Evolutionary conservation across 1,140 invertebrate species (phyloP).

Genomic region (Prorops nasuta): DNA sequence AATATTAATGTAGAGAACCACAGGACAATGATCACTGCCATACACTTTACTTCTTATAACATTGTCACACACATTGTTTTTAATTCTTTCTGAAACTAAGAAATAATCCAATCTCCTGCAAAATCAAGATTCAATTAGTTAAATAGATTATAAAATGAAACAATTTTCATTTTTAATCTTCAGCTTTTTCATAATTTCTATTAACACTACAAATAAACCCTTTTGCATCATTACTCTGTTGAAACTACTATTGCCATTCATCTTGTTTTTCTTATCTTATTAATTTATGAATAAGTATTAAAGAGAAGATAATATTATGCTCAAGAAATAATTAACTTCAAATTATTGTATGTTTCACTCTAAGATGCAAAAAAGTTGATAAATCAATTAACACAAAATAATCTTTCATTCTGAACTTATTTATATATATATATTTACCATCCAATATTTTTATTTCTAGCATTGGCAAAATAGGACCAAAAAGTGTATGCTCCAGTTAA

Average conservation of each 20-base stretch:
- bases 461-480: constrained; percentile 89
- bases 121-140: constrained; percentile 4
- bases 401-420: neutral
- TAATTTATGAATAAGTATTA: neutral
- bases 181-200: constrained; percentile 5
- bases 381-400: neutral
- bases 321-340: too few relatives aligned
- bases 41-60: constrained; percentile 69
- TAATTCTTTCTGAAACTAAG: constrained; percentile 77
- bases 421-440: constrained; percentile 24
- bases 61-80: constrained; percentile 76
- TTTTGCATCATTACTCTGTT: too few relatives aligned
- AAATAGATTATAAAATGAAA: neutral
- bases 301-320: neutral
- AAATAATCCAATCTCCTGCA: constrained; percentile 90
- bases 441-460: constrained; percentile 87
- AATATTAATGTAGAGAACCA: constrained; percentile 24
- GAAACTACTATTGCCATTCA: too few relatives aligned
- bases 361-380: constrained; percentile 8
- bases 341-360: too few relatives aligned
- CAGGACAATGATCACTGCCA: constrained; percentile 63
- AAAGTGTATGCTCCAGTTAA: constrained; percentile 84
- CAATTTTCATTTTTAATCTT: constrained; percentile 14
- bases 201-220: constrained; percentile 11
- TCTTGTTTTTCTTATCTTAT: neutral